Base-by-base conservation (phyloP, 37 sponge, comb jelly and placozoan species). In the Cladorhizidae sp. region DNA sequence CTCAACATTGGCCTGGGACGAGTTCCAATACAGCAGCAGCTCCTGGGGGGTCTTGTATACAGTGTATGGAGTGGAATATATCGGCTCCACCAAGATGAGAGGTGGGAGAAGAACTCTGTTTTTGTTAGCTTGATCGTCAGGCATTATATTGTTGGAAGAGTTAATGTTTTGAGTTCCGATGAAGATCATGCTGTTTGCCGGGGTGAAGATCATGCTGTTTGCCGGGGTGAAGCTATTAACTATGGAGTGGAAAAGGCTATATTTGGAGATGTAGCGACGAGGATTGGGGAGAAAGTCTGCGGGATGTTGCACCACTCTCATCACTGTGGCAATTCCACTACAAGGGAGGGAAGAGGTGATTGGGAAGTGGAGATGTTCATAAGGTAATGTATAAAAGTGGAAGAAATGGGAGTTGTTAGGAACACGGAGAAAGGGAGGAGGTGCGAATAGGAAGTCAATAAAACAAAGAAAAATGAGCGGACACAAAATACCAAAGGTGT, bases 261-360 rank as follows among this genome's bases (percentile, higher is more conserved):
- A n/a, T 74, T 90, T 69, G 21, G 42, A 76, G 43, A 87, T 23
- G 37, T 22, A 68, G 23, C 90, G 64, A 32, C 50, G 39, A 18
- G 94, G 94, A 21, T 80, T 75, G n/a, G 37, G 32, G n/a, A 89
- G 91, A 64, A 90, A 90, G 59, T 90, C 94, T 3, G 41, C 77
- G 22, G 94, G 87, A n/a, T 77, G 74, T 18, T 39, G 25, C 2
- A 74, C 71, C 61, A 71, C 56, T 28, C 89, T 64, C 94, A 93
- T 93, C 9, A 17, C 55, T 8, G 20, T 22, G 20, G 91, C 61
- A 23, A 86, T 69, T 21, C 18, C 49, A 23, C 87, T 90, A 72
- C 41, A 74, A 51, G 15, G 58, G 6, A 63, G 21, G 38, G 38
- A 32, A 74, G 69, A 1, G 58, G 32, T 22, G 40, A n/a, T 42